A percentile compares a stretch with the other conserved stretches of the same genome.
phyloP scores from a whole-genome alignment of 2,113 vertebrate genomes.

The Mastomys coucha region DNA sequence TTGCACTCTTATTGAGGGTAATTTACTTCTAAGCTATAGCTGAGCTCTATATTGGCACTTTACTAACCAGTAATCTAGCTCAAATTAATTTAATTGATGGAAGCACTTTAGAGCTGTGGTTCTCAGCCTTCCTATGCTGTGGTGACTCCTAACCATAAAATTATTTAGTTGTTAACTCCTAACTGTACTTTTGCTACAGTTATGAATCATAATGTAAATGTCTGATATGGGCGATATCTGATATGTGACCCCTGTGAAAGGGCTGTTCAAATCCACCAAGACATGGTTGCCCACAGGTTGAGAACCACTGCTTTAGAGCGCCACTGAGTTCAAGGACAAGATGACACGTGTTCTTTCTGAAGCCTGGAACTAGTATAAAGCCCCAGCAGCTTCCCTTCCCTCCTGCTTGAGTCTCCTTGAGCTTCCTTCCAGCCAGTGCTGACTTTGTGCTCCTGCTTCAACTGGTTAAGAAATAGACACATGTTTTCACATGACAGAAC shows the following conservation, averaged over 20 bases:
- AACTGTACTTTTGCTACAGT: neutral
- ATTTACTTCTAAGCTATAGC: neutral
- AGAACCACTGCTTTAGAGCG: neutral
- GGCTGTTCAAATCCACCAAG: neutral
- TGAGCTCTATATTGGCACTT: neutral
- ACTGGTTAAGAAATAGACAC: neutral
- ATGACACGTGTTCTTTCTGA: neutral
- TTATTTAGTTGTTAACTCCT: neutral
- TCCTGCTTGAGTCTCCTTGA: neutral
- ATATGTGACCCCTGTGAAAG: neutral
- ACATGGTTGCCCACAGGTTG: neutral
- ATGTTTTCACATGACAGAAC: neutral
- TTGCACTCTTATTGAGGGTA: neutral
- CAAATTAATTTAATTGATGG: neutral
- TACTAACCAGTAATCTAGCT: neutral
- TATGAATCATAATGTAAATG: neutral
- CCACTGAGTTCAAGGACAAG: neutral
- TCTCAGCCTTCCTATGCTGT: neutral
- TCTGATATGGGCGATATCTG: neutral
- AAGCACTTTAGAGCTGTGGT: neutral
- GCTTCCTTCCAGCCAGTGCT: neutral
- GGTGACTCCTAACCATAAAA: neutral
- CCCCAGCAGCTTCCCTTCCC: no score
- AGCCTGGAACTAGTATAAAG: neutral
- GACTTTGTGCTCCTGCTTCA: neutral